phyloP scores from a whole-genome alignment of 2,797 vertebrate genomes.

The Peromyscus nudipes region DNA sequence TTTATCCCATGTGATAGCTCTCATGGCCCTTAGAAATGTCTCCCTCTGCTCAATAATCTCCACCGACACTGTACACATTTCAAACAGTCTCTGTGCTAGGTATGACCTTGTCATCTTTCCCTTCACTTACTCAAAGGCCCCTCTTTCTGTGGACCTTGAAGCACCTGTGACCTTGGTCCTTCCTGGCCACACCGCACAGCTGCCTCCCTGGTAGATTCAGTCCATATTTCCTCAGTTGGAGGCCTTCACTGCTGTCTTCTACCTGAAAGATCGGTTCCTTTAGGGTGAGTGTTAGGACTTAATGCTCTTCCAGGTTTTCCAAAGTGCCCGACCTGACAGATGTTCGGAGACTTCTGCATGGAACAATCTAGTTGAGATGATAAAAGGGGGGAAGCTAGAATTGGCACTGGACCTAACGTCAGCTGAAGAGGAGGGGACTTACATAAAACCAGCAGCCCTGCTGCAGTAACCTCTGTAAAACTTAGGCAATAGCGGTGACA shows the following conservation, averaged over 20 bases:
- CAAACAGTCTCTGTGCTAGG: not conserved
- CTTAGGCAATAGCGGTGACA: not conserved
- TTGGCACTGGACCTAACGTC: not conserved
- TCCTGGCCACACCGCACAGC: not conserved
- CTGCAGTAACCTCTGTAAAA: not conserved
- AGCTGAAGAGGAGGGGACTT: not conserved
- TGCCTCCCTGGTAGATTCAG: not conserved
- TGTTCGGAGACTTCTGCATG: not conserved
- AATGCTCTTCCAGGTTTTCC: constrained; percentile 4
- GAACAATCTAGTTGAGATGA: constrained; percentile 26
- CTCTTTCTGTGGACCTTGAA: not conserved
- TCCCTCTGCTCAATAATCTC: not conserved
- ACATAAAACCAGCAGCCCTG: constrained; percentile 14
- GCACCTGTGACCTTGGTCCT: not conserved
- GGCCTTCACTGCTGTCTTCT: not conserved
- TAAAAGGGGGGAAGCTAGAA: constrained; percentile 36
- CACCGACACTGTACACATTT: too few species aligned
- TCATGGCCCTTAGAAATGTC: not conserved
- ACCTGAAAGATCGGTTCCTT: constrained; percentile 1
- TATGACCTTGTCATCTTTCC: not conserved
- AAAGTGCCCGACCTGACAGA: constrained; percentile 11
- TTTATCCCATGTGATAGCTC: not conserved
- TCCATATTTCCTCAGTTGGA: not conserved
- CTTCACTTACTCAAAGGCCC: not conserved
- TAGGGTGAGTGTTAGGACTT: not conserved